These are phyloP conservation scores for Rhagonycha lutea DNA, from an alignment of 2,888 invertebrate species.

Conservation along the genomic window DNA sequence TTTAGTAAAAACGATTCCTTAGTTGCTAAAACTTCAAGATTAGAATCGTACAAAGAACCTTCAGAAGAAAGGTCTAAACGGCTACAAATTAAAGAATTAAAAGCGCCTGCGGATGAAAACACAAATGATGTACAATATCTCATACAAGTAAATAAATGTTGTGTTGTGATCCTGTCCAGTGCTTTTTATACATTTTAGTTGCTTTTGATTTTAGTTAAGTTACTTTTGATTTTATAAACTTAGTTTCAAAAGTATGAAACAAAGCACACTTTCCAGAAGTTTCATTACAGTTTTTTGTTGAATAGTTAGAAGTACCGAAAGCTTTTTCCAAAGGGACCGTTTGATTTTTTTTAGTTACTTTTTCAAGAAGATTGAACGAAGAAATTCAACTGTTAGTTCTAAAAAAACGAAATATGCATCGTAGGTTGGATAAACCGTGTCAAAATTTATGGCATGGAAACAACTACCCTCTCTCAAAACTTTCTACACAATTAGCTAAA, in stretches of 20 bases:
- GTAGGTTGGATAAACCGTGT: not conserved
- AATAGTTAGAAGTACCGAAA: not conserved
- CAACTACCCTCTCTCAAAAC: not conserved
- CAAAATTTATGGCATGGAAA: not conserved
- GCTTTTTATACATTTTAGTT: not conserved
- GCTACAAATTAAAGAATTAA: constrained; percentile 53
- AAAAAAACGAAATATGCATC: not conserved
- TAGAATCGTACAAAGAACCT: constrained; percentile 57
- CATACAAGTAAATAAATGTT: constrained; percentile 58
- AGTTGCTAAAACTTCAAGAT: constrained; percentile 71
- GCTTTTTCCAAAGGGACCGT: not conserved
- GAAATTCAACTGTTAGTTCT: not conserved
- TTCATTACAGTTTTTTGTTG: not conserved
- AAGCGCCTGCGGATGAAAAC: constrained; percentile 50
- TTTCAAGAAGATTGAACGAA: not conserved
- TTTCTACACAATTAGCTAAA: not conserved
- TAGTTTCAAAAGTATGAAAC: not conserved
- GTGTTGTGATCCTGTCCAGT: constrained; percentile 6
- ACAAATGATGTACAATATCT: constrained; percentile 66
- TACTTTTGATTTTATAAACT: not conserved
- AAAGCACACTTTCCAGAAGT: not conserved
- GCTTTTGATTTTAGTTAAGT: not conserved
- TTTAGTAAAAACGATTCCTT: constrained; percentile 72
- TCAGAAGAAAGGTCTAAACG: constrained; percentile 38
- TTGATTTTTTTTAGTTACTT: not conserved